Evolutionary conservation across 2,113 vertebrate genomes (phyloP), one percentile per base, ranked within the genome.

Genomic region (Gavia stellata): DNA sequence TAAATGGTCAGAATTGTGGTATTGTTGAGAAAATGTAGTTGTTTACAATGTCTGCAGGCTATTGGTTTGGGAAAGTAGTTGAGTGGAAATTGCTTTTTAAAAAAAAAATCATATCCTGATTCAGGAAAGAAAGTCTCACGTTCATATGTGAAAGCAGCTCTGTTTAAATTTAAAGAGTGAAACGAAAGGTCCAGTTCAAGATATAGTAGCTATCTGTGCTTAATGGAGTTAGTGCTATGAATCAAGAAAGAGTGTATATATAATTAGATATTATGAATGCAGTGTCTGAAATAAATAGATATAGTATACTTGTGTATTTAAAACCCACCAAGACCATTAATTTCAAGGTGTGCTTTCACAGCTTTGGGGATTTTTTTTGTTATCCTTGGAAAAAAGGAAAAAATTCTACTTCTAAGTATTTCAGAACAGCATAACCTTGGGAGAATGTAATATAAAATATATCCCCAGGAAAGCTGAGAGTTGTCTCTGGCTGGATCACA

Each of bases 91-190:
- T 34, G 45, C 28, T 86, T 83, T 80, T 59, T 7, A 8, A 12
- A 42, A 47, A 52, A 53, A 94, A 80, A 65, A n/a, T 7, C 45
- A 45, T 55, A 36, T 85, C 38, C 56, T 67, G 44, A 89, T 49
- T 86, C 59, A 90, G 67, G 74, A 89, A 93, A 91, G 74, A 77
- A 71, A 87, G 78, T 81, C 80, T 88, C 47, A 65, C 40, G 63
- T 78, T 94, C 85, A 90, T 40, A 59, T 67, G 44, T 89, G 82
- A 93, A 95, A 96, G 87, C 84, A 86, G 23, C 71, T 84, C 81
- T 92, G 73, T 95, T 90, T 88, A 81, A 61, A 66, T 92, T 77
- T 93, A 86, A 80, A 86, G 65, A 71, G 28, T 79, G 61, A 88
- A 95, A 88, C 1, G 0, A 71, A 81, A 79, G 20, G 38, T 59